Evolutionary conservation across 2,113 vertebrate species (phyloP).

Genomic region (Apodemus sylvaticus): DNA sequence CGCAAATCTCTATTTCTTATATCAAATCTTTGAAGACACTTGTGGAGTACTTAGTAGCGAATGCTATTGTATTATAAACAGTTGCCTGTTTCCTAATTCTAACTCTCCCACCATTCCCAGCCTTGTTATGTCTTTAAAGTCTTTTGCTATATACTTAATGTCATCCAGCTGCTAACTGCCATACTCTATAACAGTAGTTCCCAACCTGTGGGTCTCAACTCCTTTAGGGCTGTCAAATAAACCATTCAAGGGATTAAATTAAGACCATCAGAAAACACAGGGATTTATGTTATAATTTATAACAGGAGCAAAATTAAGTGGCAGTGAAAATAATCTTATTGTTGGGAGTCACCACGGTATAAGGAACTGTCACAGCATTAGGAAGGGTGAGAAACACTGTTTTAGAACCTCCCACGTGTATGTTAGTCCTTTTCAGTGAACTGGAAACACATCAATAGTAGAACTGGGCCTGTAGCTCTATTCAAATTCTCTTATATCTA

Average conservation of each 20-base stretch:
- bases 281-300: neutral
- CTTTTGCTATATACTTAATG: neutral
- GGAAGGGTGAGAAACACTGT: neutral
- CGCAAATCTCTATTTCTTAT: neutral
- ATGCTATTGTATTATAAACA: neutral
- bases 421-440: neutral
- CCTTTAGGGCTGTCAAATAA: neutral
- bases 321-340: neutral
- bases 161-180: neutral
- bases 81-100: neutral
- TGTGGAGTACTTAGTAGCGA: neutral
- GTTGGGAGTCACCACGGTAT: no score
- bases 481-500: neutral
- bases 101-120: neutral
- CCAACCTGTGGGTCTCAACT: neutral
- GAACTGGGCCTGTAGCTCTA: neutral
- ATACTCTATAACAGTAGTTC: neutral
- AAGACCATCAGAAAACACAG: neutral
- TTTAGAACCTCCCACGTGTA: neutral
- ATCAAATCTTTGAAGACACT: neutral
- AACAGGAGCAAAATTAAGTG: neutral
- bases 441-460: neutral
- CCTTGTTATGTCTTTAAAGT: neutral
- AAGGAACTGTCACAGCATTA: neutral
- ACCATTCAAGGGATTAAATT: no score